Conservation (phyloP, 2,888 invertebrate genomes). For the Hybos culiciformis region DNA sequence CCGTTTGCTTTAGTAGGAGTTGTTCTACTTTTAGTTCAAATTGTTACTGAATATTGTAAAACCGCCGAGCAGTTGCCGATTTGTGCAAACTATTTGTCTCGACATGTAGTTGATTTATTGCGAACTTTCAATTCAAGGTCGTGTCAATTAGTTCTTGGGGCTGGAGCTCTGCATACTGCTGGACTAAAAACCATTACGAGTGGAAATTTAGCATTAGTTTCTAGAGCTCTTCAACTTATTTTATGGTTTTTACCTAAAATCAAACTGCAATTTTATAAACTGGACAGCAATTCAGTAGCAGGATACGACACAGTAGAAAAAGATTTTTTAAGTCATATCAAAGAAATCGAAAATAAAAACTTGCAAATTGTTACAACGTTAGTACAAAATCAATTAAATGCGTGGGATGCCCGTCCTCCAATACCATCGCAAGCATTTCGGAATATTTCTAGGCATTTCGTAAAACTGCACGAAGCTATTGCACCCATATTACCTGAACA, state of each 20-base stretch:
- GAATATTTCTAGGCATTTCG: conserved; percentile 75
- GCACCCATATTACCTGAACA: conserved; percentile 67
- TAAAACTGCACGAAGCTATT: conserved; percentile 83
- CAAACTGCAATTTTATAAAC: conserved; percentile 50
- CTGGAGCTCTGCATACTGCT: conserved; percentile 88
- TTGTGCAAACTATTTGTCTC: conserved; percentile 64
- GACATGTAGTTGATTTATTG: conserved; percentile 76
- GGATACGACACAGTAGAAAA: conserved; percentile 60
- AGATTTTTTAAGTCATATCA: conserved; percentile 76
- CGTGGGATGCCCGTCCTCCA: conserved; percentile 91
- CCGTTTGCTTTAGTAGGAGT: conserved; percentile 67
- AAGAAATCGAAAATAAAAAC: conserved; percentile 85
- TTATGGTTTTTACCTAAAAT: conserved; percentile 66
- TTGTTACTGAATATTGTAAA: conserved; percentile 85
- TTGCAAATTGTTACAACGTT: conserved; percentile 78
- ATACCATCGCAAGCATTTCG: conserved; percentile 85
- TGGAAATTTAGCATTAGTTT: conserved; percentile 78
- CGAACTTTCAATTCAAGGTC: conserved; percentile 77
- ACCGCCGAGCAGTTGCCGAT: conserved; percentile 64
- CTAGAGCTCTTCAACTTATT: conserved; percentile 68
- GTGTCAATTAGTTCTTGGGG: conserved; percentile 90
- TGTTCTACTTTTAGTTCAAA: conserved; percentile 73
- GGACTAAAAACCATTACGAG: conserved; percentile 91
- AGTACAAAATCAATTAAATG: conserved; percentile 61
- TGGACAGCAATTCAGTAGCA: conserved; percentile 33